Evolutionary conservation across 2,888 invertebrate genomes (phyloP).

Genomic region (Drosophila rubida): DNA sequence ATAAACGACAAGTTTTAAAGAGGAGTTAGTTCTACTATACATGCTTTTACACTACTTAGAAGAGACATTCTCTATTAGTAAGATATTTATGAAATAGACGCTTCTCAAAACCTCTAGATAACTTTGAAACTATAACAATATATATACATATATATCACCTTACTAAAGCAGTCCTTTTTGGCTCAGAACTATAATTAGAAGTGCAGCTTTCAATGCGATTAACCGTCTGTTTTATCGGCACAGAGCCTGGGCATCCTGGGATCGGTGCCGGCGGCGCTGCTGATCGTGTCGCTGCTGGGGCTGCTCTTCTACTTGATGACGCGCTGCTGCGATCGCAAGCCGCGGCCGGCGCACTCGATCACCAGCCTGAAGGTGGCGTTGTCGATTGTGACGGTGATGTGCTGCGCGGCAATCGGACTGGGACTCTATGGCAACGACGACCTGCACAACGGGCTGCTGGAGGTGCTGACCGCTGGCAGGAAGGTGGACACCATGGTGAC

Average conservation of each 20-base stretch:
- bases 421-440: conserved; percentile 97
- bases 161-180: too few species aligned
- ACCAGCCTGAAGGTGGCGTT: conserved; percentile 93
- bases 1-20: too few species aligned
- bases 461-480: conserved; percentile 91
- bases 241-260: conserved; percentile 97
- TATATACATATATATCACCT: too few species aligned
- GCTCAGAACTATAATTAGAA: too few species aligned
- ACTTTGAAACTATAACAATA: too few species aligned
- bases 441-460: conserved; percentile 94
- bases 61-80: too few species aligned
- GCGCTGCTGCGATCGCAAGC: conserved; percentile 97
- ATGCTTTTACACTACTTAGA: too few species aligned
- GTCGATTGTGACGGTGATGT: conserved; percentile 93
- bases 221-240: not conserved
- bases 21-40: too few species aligned
- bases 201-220: too few species aligned
- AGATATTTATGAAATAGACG: too few species aligned
- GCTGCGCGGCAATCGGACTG: conserved; percentile 95
- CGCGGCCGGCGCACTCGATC: conserved; percentile 94
- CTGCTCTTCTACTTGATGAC: conserved; percentile 96
- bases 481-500: conserved; percentile 92
- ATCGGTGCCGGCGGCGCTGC: conserved; percentile 96
- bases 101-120: too few species aligned
- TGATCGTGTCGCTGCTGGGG: conserved; percentile 94